These are phyloP conservation scores for Dyspetes luteomarginatus DNA, from an alignment of 2,888 invertebrate genomes.

Conservation along the genomic window DNA sequence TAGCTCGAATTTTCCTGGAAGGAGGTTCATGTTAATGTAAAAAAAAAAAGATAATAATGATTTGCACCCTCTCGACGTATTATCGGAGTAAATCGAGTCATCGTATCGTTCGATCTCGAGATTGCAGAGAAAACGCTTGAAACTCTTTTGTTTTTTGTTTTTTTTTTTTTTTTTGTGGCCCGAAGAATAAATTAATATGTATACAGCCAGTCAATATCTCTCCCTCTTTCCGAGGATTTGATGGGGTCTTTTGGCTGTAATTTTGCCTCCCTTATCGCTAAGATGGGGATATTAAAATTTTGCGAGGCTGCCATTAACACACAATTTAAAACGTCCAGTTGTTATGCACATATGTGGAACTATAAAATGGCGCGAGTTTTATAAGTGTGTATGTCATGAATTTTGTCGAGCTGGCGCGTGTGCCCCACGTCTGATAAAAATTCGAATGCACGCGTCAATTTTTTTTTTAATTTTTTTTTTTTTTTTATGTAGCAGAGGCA, in stretches of 20 bases:
- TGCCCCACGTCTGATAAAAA: constrained; percentile 34
- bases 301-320: constrained; percentile 58
- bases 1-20: constrained; percentile 48
- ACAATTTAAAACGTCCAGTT: constrained; percentile 55
- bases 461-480: constrained; percentile 15
- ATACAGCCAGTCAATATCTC: constrained; percentile 24
- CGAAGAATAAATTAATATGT: constrained; percentile 59
- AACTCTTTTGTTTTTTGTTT: neutral
- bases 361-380: constrained; percentile 3
- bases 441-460: constrained; percentile 23
- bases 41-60: constrained; percentile 2
- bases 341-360: constrained; percentile 6
- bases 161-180: constrained; percentile 16
- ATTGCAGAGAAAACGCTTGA: neutral
- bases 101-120: constrained; percentile 45
- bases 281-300: constrained; percentile 40
- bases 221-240: no score
- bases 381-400: neutral
- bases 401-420: neutral
- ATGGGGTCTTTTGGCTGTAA: constrained; percentile 8
- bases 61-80: constrained; percentile 3
- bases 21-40: constrained; percentile 21
- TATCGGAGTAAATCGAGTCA: constrained; percentile 55
- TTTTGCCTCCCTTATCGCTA: constrained; percentile 53
- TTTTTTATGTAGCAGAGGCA: neutral